Evolutionary conservation across 2,797 vertebrate genomes (phyloP).

Genomic region (Falco peregrinus): DNA sequence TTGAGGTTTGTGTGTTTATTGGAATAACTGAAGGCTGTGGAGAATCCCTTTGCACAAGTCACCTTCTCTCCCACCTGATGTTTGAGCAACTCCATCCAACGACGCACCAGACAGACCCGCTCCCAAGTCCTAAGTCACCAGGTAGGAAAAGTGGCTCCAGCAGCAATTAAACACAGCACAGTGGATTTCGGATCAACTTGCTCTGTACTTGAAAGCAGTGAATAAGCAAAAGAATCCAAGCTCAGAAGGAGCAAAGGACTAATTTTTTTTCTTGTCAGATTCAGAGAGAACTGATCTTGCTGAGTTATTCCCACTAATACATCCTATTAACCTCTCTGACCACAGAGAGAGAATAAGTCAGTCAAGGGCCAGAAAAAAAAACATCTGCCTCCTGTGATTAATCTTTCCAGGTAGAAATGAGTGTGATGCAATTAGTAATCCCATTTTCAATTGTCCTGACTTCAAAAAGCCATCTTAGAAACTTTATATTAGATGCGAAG

Average conservation of each 20-base stretch:
- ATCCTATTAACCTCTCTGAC: neutral
- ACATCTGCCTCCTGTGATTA: neutral
- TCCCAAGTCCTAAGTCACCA: neutral
- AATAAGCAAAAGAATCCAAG: neutral
- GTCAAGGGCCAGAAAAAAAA: neutral
- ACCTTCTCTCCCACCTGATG: neutral
- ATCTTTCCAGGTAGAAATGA: neutral
- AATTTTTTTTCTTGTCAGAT: neutral
- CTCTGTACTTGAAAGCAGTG: neutral
- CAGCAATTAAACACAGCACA: neutral
- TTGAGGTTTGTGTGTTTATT: neutral
- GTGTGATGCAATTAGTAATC: neutral
- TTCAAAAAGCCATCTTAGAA: neutral
- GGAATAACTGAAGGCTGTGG: neutral
- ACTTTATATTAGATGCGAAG: neutral
- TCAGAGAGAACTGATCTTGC: neutral
- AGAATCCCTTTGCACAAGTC: neutral
- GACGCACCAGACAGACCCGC: accelerated
- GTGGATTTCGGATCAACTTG: neutral
- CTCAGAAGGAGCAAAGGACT: neutral
- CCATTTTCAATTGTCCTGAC: neutral
- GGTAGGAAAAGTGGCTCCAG: neutral
- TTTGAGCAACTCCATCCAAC: neutral
- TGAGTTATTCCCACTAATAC: neutral
- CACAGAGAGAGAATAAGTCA: neutral